Evolutionary conservation across 2,113 vertebrate species (phyloP), one percentile per base, ranked within the genome.

Genomic region (Anas platyrhynchos): DNA sequence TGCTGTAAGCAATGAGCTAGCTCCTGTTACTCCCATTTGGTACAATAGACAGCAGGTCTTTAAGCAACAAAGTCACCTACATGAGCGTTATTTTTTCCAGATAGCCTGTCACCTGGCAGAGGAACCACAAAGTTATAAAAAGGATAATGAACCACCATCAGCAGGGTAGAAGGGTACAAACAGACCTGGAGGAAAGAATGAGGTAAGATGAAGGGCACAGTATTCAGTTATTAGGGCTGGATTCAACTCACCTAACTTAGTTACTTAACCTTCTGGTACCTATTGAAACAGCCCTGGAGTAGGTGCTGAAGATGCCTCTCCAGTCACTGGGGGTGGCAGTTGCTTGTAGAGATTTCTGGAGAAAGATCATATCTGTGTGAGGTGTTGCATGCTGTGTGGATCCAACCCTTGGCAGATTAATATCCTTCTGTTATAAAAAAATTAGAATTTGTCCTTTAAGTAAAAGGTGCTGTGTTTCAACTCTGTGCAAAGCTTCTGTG

Each of bases 1-100:
- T 67, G 59, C 90, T 86, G 66, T 61, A 74, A 92, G 75, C 79
- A 94, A 34, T 5, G 34, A 88, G 38, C 27, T 59, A 77, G 36
- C 23, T 83, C 54, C 27, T 52, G 12, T 55, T 91, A 31, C 32
- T 72, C 38, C 27, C 27, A 36, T 55, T 71, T 46, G 43, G 46
- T 88, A 78, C 52, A 61, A 46, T 2, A 41, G 65, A 61, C 29
- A 74, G 54, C 41, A 83, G 15, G 9, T 54, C 63, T 44, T 13
- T 7, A 54, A 46, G 41, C 2, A 89, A 41, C 62, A 81, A 83
- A 61, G 68, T 23, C 65, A 83, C 46, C 80, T 86, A n/a, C 46
- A 12, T 43, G 22, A 22, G 11, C 27, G 43, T 23, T 77, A 32
- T 2, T 61, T 92, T 74, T 87, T 61, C 43, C 54, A 79, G 32